phyloP scores from a whole-genome alignment of 2,113 vertebrate genomes.

The Vidua chalybeata region DNA sequence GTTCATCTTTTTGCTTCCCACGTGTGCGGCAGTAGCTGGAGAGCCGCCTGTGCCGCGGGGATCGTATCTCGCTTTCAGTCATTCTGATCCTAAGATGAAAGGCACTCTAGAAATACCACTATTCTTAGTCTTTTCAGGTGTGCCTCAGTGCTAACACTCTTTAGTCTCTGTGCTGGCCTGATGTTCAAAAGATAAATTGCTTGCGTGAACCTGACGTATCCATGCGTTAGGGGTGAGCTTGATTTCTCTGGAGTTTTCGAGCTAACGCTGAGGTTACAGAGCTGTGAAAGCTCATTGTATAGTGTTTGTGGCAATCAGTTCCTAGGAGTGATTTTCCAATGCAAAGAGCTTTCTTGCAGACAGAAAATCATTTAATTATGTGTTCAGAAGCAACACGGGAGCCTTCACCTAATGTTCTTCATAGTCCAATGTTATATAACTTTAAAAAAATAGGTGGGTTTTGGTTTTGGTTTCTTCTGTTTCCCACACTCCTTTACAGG shows the following conservation, averaged over 20 bases:
- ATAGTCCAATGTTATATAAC: background rate
- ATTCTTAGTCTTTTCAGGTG: background rate
- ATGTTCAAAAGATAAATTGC: background rate
- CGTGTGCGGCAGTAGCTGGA: background rate
- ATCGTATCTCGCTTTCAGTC: fast-evolving
- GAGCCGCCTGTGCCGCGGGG: fast-evolving
- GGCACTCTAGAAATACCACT: background rate
- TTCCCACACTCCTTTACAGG: background rate
- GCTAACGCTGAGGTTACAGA: background rate
- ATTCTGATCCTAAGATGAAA: slow-evolving; percentile 28
- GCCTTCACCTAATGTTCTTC: background rate
- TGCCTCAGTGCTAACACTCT: background rate
- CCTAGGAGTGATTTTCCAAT: background rate
- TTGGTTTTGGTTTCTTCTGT: background rate
- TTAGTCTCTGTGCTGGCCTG: background rate
- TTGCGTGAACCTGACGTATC: fast-evolving
- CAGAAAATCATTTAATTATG: background rate
- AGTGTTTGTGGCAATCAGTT: background rate
- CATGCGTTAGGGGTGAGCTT: background rate
- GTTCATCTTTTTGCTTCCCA: background rate
- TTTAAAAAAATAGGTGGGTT: background rate
- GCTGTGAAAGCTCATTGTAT: background rate
- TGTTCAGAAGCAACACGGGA: background rate
- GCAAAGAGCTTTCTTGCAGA: background rate
- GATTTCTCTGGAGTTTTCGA: background rate